Evolutionary conservation across 92 coral and sea anemone genomes (phyloP).

Genomic region (Porites evermanni): DNA sequence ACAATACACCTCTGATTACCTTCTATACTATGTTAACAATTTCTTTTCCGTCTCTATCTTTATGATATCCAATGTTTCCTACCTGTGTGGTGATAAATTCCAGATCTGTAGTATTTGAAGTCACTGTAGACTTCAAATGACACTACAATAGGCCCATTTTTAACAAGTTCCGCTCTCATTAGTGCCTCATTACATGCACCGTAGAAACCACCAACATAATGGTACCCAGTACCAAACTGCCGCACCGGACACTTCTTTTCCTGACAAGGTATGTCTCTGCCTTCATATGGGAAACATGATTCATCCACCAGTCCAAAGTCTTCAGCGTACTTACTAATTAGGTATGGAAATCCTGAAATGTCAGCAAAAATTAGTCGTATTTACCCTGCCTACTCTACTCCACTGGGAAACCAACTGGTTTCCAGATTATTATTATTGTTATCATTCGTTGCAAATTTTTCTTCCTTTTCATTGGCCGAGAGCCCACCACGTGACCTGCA

Average conservation of each 20-base stretch:
- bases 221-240: conserved; percentile 66
- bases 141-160: conserved; percentile 71
- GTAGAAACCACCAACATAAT: conserved; percentile 80
- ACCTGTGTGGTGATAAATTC: conserved; percentile 79
- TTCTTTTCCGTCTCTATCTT: not conserved
- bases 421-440: too few species aligned
- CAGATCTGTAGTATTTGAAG: conserved; percentile 67
- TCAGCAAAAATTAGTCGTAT: not conserved
- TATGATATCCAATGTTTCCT: not conserved
- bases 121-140: conserved; percentile 67
- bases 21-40: too few species aligned
- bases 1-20: too few species aligned
- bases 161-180: conserved; percentile 69
- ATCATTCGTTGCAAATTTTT: too few species aligned
- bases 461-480: too few species aligned
- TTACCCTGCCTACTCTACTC: not conserved
- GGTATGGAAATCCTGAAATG: conserved; percentile 73
- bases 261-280: conserved; percentile 51
- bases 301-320: conserved; percentile 82
- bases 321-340: conserved; percentile 71
- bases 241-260: conserved; percentile 49
- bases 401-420: too few species aligned
- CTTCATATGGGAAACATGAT: conserved; percentile 72
- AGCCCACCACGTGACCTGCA: too few species aligned
- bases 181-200: conserved; percentile 77